Evolutionary conservation across 2,113 vertebrate genomes (phyloP).

Genomic region (Ploceus nigricollis): DNA sequence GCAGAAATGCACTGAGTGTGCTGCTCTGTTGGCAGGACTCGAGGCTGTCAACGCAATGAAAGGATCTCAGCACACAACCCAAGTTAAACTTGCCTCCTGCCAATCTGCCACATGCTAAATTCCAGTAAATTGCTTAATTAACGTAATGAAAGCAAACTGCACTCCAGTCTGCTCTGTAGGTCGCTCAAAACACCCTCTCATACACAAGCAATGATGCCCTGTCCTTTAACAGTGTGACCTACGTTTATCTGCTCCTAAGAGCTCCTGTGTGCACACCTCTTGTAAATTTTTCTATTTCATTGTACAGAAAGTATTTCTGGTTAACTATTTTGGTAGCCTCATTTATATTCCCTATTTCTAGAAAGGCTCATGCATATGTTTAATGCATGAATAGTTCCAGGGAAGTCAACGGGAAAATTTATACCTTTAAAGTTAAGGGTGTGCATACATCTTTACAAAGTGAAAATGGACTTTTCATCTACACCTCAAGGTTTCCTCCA

Average conservation of each 20-base stretch:
- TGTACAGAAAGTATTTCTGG: slow-evolving; percentile 28
- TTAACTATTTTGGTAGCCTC: slow-evolving; percentile 43
- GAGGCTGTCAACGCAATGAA: not conserved
- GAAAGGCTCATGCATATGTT: slow-evolving; percentile 18
- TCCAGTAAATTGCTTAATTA: slow-evolving; percentile 50
- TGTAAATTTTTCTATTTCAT: not conserved
- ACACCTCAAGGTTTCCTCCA: slow-evolving; percentile 2
- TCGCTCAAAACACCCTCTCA: not conserved
- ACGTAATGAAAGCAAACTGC: not conserved
- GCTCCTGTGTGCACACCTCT: not conserved
- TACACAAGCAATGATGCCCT: not conserved
- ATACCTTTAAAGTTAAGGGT: slow-evolving; percentile 23
- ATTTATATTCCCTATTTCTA: slow-evolving; percentile 52
- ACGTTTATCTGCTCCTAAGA: not conserved
- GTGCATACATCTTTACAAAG: not conserved
- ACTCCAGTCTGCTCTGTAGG: not conserved
- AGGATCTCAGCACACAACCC: not conserved
- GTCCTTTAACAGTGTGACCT: not conserved
- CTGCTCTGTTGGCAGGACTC: not conserved
- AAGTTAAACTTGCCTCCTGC: slow-evolving; percentile 36
- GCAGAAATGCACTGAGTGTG: not conserved
- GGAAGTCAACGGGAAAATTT: slow-evolving; percentile 3
- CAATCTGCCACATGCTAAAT: slow-evolving; percentile 26
- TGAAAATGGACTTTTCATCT: not conserved
- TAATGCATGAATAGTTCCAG: slow-evolving; percentile 29